Base-by-base conservation (phyloP, 2,113 vertebrate genomes). In the Pungitius pungitius region DNA sequence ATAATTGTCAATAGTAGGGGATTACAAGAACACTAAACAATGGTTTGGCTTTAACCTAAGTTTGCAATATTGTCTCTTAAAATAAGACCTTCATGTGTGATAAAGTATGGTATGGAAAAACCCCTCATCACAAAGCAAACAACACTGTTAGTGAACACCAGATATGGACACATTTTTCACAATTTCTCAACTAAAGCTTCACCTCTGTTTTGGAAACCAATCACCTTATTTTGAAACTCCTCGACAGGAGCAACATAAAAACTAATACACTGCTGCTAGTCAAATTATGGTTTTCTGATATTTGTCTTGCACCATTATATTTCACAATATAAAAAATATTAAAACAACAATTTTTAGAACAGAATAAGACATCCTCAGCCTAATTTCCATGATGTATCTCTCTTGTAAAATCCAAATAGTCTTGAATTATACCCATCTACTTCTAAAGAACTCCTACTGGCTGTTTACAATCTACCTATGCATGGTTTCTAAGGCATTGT, bases 301-400 rank as follows among this genome's bases (percentile, higher is more conserved):
- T 43, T 18, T 72, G 35, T 63, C 49, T 45, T 1, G 4, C 26
- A 35, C 24, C 6, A 24, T n/a, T n/a, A n/a, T n/a, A 47, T 66
- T 62, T 81, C 56, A 45, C 66, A 11, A 42, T 10, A 69, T 42
- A 66, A 68, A 77, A 68, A 64, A 62, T n/a, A 6, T 63, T 14
- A 15, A 43, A 43, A 43, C 42, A 62, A 47, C 39, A 45, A 2
- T 26, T 30, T 30, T 30, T 30, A 30, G 5, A 30, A 12, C 15
- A 20, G 20, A 68, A 60, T 17, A 26, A 69, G 76, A 68, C 51
- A 33, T 65, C 30, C 17, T 33, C 56, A 7, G 22, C 5, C 52
- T 61, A 42, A 69, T 59, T 69, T 81, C 49, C 58, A 39, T 35
- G 33, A 73, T 60, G 1, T n/a, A 43, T 52, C n/a, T 12, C n/a